Evolutionary conservation across 2,113 vertebrate species (phyloP), one percentile per base, ranked within the genome.

Genomic region (Turdus rufiventris): DNA sequence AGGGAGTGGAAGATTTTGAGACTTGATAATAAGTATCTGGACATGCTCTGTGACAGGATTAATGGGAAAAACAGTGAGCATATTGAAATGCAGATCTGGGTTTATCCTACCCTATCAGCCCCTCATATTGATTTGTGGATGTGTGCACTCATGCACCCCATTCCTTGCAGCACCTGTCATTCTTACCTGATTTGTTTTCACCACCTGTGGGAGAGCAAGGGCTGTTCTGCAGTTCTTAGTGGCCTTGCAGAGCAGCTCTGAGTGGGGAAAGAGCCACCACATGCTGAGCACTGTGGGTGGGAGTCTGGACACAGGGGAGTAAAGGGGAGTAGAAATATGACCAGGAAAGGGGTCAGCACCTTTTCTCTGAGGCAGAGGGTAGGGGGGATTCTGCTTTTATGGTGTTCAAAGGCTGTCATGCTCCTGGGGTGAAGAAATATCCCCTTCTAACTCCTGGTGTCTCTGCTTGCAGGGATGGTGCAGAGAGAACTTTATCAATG

Each of bases 401-500:
- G 34, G 13, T 25, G 19, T 43, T 26, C 26, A 85, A 45, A 66
- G 50, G 18, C 14, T 38, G 24, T 42, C 11, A 5, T 31, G 33
- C 7, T 70, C 12, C 15, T 58, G 54, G 34, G 42, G 33, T 61
- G 42, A 75, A 51, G 53, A 66, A 89, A 45, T 1, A 1, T 1
- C 15, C 53, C 21, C 18, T 81, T 83, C 45, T 72, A 50, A 89
- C 40, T 62, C 43, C 67, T 14, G 6, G 25, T 70, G 34, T 71
- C 61, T 94, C 72, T 43, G 66, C 40, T 86, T 86, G 48, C 88
- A 99, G 99, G 99, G 98, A 25, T 99, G 99, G 99, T 99, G 99
- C 97, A 98, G 97, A 80, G 99, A 99, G 90, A 99, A 99, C 96
- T 99, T 99, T 68, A 98, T 99, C 84, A 99, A 99, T 53, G 96